phyloP scores from a whole-genome alignment of 2,797 vertebrate species.

The Muscicapa comitata region DNA sequence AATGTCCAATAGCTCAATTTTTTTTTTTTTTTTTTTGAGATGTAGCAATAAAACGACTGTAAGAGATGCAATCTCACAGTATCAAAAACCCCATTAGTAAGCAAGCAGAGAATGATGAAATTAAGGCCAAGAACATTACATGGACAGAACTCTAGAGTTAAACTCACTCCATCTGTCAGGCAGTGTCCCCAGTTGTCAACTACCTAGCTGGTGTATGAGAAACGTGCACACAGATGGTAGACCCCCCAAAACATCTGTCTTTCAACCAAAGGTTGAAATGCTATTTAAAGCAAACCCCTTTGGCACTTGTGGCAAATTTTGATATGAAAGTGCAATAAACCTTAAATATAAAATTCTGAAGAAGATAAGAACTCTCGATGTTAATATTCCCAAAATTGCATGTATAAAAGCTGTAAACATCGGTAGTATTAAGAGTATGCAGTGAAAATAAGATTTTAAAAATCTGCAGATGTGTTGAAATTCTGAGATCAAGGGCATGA shows the following conservation, averaged over 20 bases:
- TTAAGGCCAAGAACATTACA: background rate
- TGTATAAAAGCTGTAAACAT: background rate
- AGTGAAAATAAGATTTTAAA: background rate
- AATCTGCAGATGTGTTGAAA: background rate
- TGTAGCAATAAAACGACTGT: background rate
- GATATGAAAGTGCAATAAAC: background rate
- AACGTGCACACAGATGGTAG: background rate
- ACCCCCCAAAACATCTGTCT: background rate
- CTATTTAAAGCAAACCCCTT: background rate
- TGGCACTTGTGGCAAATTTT: background rate
- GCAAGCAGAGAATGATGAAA: background rate
- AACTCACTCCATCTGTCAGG: background rate
- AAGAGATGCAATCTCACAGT: background rate
- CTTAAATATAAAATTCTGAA: background rate
- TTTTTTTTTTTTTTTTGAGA: background rate
- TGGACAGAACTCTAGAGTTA: background rate
- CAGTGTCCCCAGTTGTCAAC: background rate
- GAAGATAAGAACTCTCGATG: background rate
- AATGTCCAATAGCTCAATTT: background rate
- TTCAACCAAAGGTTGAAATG: background rate
- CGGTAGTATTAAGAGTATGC: background rate
- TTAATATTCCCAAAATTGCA: background rate
- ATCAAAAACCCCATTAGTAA: background rate
- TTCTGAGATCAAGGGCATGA: background rate
- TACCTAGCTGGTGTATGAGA: background rate